These are phyloP conservation scores for Monopis laevigella DNA, from an alignment of 2,888 invertebrate genomes.

Conservation along the genomic window DNA sequence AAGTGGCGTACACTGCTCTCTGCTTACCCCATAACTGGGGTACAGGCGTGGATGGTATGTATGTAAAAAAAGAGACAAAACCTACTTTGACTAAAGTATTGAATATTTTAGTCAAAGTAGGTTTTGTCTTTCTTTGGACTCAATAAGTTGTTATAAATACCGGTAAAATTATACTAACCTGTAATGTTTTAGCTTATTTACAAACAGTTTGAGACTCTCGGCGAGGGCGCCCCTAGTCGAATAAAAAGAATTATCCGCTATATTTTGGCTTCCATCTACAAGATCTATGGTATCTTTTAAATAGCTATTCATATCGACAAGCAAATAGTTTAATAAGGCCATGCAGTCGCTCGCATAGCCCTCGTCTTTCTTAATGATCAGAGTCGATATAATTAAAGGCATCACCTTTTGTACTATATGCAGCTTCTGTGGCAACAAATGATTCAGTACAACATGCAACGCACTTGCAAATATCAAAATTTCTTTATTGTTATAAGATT, in stretches of 20 bases:
- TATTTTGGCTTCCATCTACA: conserved; percentile 28
- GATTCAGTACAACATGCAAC: conserved; percentile 44
- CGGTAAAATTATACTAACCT: conserved; percentile 30
- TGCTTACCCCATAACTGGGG: too few species aligned
- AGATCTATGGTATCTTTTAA: conserved; percentile 54
- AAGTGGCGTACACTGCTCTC: too few species aligned
- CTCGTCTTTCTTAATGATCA: conserved; percentile 52
- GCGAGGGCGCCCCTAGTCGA: conserved; percentile 24
- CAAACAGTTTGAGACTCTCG: conserved; percentile 34
- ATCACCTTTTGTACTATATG: conserved; percentile 53
- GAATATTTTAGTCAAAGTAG: too few species aligned
- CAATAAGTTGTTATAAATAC: neutral
- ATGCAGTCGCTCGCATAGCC: conserved; percentile 35
- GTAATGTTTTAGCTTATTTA: conserved; percentile 32
- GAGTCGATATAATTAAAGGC: conserved; percentile 56
- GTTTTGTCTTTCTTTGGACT: neutral
- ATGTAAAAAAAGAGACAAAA: neutral
- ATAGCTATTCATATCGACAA: conserved; percentile 52
- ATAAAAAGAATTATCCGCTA: conserved; percentile 3
- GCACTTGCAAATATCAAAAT: conserved; percentile 40
- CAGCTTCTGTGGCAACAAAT: conserved; percentile 45
- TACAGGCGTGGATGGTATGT: too few species aligned
- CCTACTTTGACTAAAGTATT: too few species aligned
- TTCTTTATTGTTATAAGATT: conserved; percentile 31
- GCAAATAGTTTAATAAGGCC: conserved; percentile 56